phyloP scores from a whole-genome alignment of 2,888 invertebrate species.

The Cerastis leucographa region DNA sequence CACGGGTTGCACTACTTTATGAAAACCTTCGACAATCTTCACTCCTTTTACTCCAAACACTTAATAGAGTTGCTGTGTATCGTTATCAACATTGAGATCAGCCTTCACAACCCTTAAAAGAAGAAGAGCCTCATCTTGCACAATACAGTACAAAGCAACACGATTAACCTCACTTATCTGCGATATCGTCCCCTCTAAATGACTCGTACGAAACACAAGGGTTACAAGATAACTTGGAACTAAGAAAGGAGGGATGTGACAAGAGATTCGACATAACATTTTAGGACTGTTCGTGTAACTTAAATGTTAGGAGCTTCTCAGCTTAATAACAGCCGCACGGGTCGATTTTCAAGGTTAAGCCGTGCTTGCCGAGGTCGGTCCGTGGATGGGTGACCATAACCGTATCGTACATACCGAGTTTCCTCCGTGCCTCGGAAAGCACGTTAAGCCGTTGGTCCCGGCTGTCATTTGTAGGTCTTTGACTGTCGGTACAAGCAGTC shows the following conservation, averaged over 20 bases:
- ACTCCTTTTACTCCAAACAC: not conserved
- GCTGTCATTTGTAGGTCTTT: too few relatives aligned
- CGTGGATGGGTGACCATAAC: too few relatives aligned
- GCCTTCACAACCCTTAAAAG: slow-evolving; percentile 33
- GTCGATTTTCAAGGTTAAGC: too few relatives aligned
- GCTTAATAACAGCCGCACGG: too few relatives aligned
- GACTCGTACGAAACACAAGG: slow-evolving; percentile 65
- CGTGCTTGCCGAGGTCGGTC: too few relatives aligned
- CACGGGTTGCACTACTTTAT: not conserved
- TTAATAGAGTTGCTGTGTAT: not conserved
- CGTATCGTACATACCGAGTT: too few relatives aligned
- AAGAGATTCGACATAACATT: not conserved
- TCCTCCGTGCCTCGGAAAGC: too few relatives aligned
- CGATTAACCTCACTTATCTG: slow-evolving; percentile 67
- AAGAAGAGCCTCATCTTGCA: slow-evolving; percentile 38
- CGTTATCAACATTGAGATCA: slow-evolving; percentile 37
- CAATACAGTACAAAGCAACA: slow-evolving; percentile 58
- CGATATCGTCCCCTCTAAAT: slow-evolving; percentile 63
- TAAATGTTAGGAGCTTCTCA: too few relatives aligned
- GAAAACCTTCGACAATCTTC: not conserved
- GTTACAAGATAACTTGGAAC: slow-evolving; percentile 42
- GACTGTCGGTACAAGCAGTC: too few relatives aligned
- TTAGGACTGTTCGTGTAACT: not conserved
- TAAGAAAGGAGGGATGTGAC: slow-evolving; percentile 30
- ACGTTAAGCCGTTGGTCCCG: too few relatives aligned